Percentiles rank a stretch among this genome's conserved stretches.
Evolutionary conservation across 35 echinoderm and acorn worm genomes (phyloP).

Genomic region (Apostichopus japonicus): DNA sequence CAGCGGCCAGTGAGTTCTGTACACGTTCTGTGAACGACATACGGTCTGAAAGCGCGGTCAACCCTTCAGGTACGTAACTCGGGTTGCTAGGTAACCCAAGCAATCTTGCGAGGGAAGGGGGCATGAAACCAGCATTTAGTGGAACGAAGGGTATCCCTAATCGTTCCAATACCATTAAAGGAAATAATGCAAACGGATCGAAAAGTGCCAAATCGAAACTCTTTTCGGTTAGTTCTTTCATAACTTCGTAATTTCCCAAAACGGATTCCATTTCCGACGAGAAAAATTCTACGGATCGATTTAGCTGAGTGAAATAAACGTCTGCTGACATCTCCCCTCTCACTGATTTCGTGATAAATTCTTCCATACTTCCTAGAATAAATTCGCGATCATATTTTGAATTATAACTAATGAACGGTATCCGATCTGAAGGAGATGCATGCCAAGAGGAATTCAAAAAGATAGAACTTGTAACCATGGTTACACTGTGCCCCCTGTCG

Average conservation of each 20-base stretch:
- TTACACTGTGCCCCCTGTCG: constrained; percentile 47
- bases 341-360: constrained; percentile 34
- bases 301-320: constrained; percentile 6
- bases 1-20: not conserved
- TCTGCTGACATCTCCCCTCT: constrained; percentile 31
- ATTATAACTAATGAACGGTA: constrained; percentile 4
- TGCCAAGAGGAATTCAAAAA: constrained; percentile 46
- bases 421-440: constrained; percentile 28
- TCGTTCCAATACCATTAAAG: constrained; percentile 27
- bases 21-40: constrained; percentile 44
- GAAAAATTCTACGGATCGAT: constrained; percentile 22
- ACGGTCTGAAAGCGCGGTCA: constrained; percentile 48
- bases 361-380: constrained; percentile 21
- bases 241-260: constrained; percentile 34
- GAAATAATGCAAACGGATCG: constrained; percentile 48
- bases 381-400: constrained; percentile 33
- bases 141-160: constrained; percentile 25
- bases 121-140: not conserved
- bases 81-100: constrained; percentile 52
- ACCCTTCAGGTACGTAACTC: constrained; percentile 45
- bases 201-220: constrained; percentile 39
- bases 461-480: constrained; percentile 33
- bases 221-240: not conserved
- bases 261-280: constrained; percentile 28
- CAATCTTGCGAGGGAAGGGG: constrained; percentile 6